These are phyloP conservation scores for Poeciliopsis retropinna DNA, from an alignment of 2,113 vertebrate species.

Conservation along the genomic window DNA sequence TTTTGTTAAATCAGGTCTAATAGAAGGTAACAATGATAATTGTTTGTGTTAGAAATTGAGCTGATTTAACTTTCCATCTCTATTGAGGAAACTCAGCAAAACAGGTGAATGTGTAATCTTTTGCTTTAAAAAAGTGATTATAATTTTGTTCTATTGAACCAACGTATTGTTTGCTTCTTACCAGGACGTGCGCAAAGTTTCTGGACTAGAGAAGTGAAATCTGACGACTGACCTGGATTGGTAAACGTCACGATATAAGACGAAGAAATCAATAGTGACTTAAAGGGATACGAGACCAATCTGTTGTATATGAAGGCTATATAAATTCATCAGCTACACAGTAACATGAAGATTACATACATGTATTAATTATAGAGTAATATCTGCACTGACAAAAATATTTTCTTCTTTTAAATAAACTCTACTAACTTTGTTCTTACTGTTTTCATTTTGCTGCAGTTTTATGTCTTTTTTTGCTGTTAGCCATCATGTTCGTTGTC, in stretches of 20 bases:
- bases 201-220: constrained; percentile 86
- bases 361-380: neutral
- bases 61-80: too few species aligned
- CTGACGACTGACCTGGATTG: constrained; percentile 75
- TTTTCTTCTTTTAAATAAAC: neutral
- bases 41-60: too few species aligned
- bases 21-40: too few species aligned
- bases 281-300: neutral
- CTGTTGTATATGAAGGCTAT: neutral
- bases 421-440: neutral
- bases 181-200: constrained; percentile 67
- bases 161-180: neutral
- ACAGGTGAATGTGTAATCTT: too few species aligned
- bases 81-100: too few species aligned
- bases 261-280: neutral
- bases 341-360: too few species aligned
- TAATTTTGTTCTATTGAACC: neutral
- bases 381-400: neutral
- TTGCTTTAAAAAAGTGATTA: too few species aligned
- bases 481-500: too few species aligned
- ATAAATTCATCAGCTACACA: neutral
- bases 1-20: too few species aligned
- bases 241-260: constrained; percentile 27
- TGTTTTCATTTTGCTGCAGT: neutral
- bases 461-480: too few species aligned